phyloP scores from a whole-genome alignment of 2,113 vertebrate species.

The Pseudorhombus dupliciocellatus region DNA sequence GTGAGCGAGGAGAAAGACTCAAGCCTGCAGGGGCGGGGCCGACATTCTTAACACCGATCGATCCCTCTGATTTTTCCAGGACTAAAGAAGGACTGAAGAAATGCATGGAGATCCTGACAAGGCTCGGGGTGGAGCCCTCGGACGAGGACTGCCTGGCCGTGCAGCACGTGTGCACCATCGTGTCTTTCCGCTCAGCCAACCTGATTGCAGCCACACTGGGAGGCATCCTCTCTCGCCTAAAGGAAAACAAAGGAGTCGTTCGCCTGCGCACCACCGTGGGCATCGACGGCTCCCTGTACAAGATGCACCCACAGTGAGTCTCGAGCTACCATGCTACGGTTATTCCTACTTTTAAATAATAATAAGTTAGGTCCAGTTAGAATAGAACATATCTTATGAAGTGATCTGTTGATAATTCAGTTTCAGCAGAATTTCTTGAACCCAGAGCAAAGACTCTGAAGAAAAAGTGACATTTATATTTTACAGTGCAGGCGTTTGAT shows the following conservation, averaged over 20 bases:
- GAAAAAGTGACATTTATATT: too few relatives aligned
- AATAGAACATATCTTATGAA: too few relatives aligned
- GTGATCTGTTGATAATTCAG: too few relatives aligned
- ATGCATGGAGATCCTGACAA: constrained; percentile 92
- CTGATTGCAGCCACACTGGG: constrained; percentile 90
- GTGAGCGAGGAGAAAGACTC: constrained; percentile 79
- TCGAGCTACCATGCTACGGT: too few relatives aligned
- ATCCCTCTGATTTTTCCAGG: constrained; percentile 70
- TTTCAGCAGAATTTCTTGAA: too few relatives aligned
- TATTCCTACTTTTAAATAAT: too few relatives aligned
- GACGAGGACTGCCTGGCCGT: constrained; percentile 93
- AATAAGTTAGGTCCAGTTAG: too few relatives aligned
- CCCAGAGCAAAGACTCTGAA: too few relatives aligned
- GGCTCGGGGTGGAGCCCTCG: constrained; percentile 94
- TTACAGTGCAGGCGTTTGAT: too few relatives aligned
- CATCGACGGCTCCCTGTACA: constrained; percentile 97
- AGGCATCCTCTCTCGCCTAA: constrained; percentile 88
- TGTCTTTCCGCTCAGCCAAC: constrained; percentile 96
- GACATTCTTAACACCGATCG: background rate
- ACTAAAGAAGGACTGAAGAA: constrained; percentile 95
- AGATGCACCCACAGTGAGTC: constrained; percentile 99
- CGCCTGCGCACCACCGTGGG: constrained; percentile 96
- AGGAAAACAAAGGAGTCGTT: constrained; percentile 89
- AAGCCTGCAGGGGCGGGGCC: background rate
- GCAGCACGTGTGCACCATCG: constrained; percentile 95